Evolutionary conservation across 2,113 vertebrate genomes (phyloP).

Genomic region (Circaetus gallicus): DNA sequence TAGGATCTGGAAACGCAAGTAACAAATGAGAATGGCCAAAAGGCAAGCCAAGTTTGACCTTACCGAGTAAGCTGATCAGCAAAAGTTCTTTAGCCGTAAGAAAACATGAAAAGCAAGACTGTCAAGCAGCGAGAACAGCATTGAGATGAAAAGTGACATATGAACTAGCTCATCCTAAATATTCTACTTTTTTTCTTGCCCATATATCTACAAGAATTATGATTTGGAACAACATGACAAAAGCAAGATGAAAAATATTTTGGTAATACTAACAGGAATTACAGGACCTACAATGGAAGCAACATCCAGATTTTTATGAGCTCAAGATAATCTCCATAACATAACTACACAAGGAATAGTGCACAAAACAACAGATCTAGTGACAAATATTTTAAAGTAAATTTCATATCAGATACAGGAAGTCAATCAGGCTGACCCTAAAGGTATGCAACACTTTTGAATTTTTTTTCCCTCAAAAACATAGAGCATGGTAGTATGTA

Average conservation of each 20-base stretch:
- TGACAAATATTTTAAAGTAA: background rate
- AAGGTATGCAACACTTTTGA: background rate
- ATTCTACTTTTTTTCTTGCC: background rate
- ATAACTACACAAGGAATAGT: background rate
- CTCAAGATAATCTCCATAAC: background rate
- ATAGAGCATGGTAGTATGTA: fast-evolving
- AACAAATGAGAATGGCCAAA: background rate
- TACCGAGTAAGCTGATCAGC: background rate
- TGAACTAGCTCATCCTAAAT: background rate
- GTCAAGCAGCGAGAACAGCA: background rate
- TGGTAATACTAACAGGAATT: background rate
- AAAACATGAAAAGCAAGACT: background rate
- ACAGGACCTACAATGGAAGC: background rate
- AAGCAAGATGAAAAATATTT: background rate
- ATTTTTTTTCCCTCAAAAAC: background rate
- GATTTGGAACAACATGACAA: background rate
- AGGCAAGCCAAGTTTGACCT: background rate
- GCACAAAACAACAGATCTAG: background rate
- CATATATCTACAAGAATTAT: background rate
- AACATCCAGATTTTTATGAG: background rate
- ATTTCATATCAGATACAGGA: background rate
- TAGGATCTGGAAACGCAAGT: background rate
- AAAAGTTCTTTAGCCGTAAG: background rate
- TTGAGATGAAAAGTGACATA: background rate
- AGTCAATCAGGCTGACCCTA: background rate